These are phyloP conservation scores for Latrodectus hesperus DNA, from an alignment of 2,888 invertebrate genomes.

Conservation along the genomic window DNA sequence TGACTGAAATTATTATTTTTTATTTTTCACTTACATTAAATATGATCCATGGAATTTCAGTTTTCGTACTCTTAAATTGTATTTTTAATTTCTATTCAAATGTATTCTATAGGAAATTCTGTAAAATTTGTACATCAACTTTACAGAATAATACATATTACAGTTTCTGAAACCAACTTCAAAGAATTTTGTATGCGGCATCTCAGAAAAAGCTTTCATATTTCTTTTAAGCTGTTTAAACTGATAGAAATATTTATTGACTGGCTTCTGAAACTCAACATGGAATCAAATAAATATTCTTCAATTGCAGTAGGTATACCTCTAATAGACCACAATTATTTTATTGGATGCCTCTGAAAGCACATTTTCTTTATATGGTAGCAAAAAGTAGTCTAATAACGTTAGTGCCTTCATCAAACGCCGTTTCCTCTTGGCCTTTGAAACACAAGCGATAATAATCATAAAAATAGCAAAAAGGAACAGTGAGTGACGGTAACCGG, in stretches of 20 bases:
- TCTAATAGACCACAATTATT: background rate
- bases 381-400: slow-evolving; percentile 11
- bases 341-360: background rate
- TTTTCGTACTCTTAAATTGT: too few species aligned
- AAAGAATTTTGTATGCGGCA: background rate
- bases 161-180: too few species aligned
- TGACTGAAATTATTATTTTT: too few species aligned
- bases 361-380: background rate
- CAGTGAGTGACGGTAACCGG: slow-evolving; percentile 4
- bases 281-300: background rate
- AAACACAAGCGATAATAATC: slow-evolving; percentile 8
- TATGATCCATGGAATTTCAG: too few species aligned
- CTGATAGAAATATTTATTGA: background rate
- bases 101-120: too few species aligned
- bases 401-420: slow-evolving; percentile 9
- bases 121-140: too few species aligned
- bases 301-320: background rate
- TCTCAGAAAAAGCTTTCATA: background rate
- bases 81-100: too few species aligned
- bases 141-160: too few species aligned
- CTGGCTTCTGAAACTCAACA: background rate
- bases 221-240: background rate
- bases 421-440: slow-evolving; percentile 3
- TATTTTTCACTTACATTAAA: too few species aligned
- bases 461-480: slow-evolving; percentile 32